Percentiles rank a stretch among this genome's conserved stretches.
Conservation (phyloP, 1,140 invertebrate genomes). For the Rhopalosiphum maidis region DNA sequence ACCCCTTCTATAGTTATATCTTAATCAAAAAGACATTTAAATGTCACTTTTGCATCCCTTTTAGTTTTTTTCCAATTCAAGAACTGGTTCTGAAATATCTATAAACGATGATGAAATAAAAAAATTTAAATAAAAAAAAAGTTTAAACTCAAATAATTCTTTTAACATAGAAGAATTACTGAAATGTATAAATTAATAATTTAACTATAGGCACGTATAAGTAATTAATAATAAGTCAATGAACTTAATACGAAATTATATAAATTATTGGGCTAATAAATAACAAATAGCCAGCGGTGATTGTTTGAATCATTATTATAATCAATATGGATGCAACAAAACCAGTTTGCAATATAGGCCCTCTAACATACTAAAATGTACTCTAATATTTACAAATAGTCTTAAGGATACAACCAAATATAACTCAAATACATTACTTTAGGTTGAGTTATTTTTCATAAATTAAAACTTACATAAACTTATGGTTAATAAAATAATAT, state of each 20-base stretch:
- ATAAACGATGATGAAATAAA: not conserved
- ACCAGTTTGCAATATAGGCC: not conserved
- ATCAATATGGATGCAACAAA: not conserved
- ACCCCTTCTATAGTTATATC: too few species aligned
- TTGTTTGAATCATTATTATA: not conserved
- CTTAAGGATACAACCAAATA: not conserved
- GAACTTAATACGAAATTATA: not conserved
- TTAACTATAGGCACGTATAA: not conserved
- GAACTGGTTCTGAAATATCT: not conserved
- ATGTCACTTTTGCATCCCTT: too few species aligned
- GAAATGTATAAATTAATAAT: not conserved
- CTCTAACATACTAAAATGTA: not conserved
- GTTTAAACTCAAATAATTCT: not conserved
- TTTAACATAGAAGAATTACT: not conserved
- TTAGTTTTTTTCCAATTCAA: too few species aligned
- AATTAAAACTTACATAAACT: not conserved
- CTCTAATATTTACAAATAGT: not conserved
- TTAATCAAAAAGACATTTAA: too few species aligned
- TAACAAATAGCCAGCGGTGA: not conserved
- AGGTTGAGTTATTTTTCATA: not conserved
- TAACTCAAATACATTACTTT: not conserved
- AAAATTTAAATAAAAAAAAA: not conserved
- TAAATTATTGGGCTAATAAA: not conserved
- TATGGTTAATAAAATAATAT: not conserved
- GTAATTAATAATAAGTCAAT: slow-evolving; percentile 4